These are phyloP conservation scores for Myotis findleyi DNA, from an alignment of 2,797 vertebrate genomes.

Conservation along the genomic window DNA sequence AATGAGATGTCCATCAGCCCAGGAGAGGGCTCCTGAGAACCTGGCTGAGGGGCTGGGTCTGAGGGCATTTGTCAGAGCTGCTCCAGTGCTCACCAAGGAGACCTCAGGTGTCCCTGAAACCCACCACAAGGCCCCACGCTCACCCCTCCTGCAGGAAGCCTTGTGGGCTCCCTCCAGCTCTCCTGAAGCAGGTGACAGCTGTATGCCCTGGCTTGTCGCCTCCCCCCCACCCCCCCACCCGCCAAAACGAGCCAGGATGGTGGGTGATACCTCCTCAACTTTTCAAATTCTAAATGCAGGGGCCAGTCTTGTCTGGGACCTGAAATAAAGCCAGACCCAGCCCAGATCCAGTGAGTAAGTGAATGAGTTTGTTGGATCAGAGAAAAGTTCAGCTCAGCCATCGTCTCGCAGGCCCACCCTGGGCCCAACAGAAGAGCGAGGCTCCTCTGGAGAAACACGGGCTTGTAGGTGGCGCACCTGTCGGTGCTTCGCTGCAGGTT, in stretches of 20 bases:
- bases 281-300: background rate
- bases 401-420: accelerated
- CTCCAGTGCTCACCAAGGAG: background rate
- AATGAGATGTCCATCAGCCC: background rate
- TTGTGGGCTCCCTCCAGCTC: too few relatives aligned
- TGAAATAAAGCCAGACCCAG: background rate
- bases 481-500: background rate
- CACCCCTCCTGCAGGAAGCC: background rate
- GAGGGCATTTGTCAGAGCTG: background rate
- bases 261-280: background rate
- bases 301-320: background rate
- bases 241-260: accelerated
- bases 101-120: background rate
- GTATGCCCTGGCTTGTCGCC: background rate
- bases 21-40: background rate
- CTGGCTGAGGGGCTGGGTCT: background rate
- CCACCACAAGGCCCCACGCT: background rate
- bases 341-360: background rate
- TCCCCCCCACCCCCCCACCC: accelerated
- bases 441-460: background rate
- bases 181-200: background rate
- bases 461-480: background rate
- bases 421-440: background rate
- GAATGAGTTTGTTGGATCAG: background rate
- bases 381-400: background rate